These are phyloP conservation scores for Ophiothrix spiculata DNA, from an alignment of 35 echinoderm and acorn worm species.

Conservation along the genomic window DNA sequence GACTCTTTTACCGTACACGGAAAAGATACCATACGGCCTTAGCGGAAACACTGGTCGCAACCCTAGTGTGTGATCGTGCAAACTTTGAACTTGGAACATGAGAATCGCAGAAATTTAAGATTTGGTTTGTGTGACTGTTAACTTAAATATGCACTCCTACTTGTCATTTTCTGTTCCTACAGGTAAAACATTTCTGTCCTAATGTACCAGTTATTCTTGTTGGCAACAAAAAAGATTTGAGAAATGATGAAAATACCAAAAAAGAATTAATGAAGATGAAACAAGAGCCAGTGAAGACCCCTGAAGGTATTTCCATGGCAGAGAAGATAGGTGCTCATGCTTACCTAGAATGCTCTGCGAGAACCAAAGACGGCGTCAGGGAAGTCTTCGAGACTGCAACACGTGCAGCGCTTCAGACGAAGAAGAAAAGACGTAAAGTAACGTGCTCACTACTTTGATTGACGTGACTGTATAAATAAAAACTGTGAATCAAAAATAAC, in stretches of 20 bases:
- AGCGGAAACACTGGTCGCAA: too few species aligned
- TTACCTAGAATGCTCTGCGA: constrained; percentile 98
- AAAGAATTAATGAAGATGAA: constrained; percentile 94
- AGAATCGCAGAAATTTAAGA: too few species aligned
- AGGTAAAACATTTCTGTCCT: constrained; percentile 99
- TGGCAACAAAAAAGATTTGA: constrained; percentile 99
- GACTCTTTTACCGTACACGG: too few species aligned
- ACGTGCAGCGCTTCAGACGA: constrained; percentile 87
- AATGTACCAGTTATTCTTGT: constrained; percentile 98
- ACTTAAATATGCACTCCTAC: too few species aligned
- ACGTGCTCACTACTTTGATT: too few species aligned
- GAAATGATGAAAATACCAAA: constrained; percentile 84
- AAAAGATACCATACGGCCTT: too few species aligned
- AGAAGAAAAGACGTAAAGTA: too few species aligned
- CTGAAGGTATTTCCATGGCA: constrained; percentile 83
- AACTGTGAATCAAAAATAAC: too few species aligned
- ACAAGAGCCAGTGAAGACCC: constrained; percentile 89
- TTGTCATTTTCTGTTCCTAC: constrained; percentile 10
- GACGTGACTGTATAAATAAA: too few species aligned
- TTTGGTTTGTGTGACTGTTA: too few species aligned
- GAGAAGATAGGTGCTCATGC: constrained; percentile 87
- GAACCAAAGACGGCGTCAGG: constrained; percentile 88
- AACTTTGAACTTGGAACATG: too few species aligned
- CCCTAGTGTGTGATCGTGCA: too few species aligned
- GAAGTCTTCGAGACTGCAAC: constrained; percentile 99